Evolutionary conservation across 2,888 invertebrate species (phyloP).

Genomic region (Tryphoninae sp.): DNA sequence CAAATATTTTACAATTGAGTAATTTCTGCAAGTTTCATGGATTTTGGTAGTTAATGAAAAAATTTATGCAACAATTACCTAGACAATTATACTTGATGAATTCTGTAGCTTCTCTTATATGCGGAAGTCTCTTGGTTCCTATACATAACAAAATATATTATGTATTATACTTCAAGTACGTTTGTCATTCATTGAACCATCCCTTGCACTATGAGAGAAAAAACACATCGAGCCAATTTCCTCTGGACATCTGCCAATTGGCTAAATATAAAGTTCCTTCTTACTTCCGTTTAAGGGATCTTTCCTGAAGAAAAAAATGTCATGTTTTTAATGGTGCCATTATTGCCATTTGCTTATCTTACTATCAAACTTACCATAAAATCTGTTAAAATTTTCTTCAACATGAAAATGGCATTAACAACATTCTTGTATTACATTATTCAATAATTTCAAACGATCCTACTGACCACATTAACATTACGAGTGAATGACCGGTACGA

Average conservation of each 20-base stretch:
- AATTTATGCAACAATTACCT: too few relatives aligned
- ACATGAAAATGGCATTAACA: neutral
- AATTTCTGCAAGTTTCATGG: too few relatives aligned
- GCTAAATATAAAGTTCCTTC: slow-evolving; percentile 25
- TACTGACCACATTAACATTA: neutral
- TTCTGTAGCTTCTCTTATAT: too few relatives aligned
- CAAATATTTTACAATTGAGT: too few relatives aligned
- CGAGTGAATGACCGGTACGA: neutral
- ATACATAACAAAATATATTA: neutral
- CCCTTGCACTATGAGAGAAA: slow-evolving; percentile 38
- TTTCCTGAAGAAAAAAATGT: slow-evolving; percentile 20
- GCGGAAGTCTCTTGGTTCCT: neutral
- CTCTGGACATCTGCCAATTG: slow-evolving; percentile 39
- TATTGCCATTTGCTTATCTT: slow-evolving; percentile 10
- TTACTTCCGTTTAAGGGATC: neutral
- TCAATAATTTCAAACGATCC: neutral
- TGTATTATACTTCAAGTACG: slow-evolving; percentile 36
- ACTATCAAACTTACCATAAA: neutral
- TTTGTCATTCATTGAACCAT: slow-evolving; percentile 55
- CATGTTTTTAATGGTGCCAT: neutral
- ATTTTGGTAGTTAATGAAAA: too few relatives aligned
- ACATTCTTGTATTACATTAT: neutral
- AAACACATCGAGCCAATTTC: slow-evolving; percentile 36
- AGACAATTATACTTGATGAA: too few relatives aligned
- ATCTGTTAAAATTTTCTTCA: neutral